Evolutionary conservation across 2,113 vertebrate genomes (phyloP), one percentile per base, ranked within the genome.

Genomic region (Columba livia): DNA sequence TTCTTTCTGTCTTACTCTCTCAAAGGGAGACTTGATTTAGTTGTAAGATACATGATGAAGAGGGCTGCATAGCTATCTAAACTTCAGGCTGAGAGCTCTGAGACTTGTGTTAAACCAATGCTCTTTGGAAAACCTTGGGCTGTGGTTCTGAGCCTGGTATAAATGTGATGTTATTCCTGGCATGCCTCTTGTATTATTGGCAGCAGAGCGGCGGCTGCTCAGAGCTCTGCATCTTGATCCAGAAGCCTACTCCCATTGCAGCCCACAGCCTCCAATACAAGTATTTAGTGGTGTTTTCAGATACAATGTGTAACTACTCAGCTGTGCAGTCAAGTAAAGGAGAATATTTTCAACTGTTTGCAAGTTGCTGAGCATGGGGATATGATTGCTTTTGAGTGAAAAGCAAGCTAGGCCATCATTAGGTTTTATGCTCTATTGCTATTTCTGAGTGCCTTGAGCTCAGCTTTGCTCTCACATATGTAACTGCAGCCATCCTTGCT

Each of bases 131-230:
- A 97, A 94, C 62, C 88, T 86, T 72, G 34, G 79, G 62, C 79
- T 86, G 90, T 75, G 78, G 54, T 88, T 94, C 94, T 72, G 78
- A 87, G 53, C n/a, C 73, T 97, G 96, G 94, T 81, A 67, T 26
- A 86, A 53, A 42, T 60, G 66, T 44, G 56, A 29, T 94, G 73
- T 95, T 97, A 74, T 97, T 97, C 79, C 97, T 98, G 97, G 96
- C 96, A 14, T 51, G 40, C 65, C 82, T 73, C 69, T 92, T 28
- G 3, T 36, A 47, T 69, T 86, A 80, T 65, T 93, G 95, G 90
- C 79, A 85, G 70, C 58, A 64, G 95, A 90, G 91, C 40, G 36
- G 14, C 0, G 0, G 69, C 66, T 74, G 42, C 23, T 90, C 60
- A 57, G 85, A 53, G 36, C 24, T 84, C 91, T 77, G 80, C 78